Evolutionary conservation across 2,797 vertebrate species (phyloP), one percentile per base, ranked within the genome.

Genomic region (Pseudochromis fuscus): DNA sequence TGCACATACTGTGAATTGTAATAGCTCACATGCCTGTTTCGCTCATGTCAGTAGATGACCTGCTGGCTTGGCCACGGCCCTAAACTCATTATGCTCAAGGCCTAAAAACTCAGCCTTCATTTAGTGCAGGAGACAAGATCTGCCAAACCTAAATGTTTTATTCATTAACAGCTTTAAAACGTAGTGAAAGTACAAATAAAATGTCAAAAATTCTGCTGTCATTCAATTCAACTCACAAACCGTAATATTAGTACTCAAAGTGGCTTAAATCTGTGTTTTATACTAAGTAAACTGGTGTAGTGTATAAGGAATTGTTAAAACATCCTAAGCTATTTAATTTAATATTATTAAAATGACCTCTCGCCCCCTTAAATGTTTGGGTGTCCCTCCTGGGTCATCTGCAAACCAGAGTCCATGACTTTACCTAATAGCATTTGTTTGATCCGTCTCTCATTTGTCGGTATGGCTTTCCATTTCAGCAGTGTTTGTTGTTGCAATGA

Each of bases 1-100:
- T 77, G 66, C 46, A 72, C 73, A 77, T 65, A 57, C 38, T 64
- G 59, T 82, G 81, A 79, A 85, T 76, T 51, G 64, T 61, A 84
- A 80, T 75, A 67, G 51, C 66, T 53, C 37, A 67, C 58, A 69
- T 65, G 62, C 10, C 65, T 69, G 78, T 79, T 72, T 49, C 55
- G 19, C 18, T 73, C 42, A 31, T 68, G 60, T 57, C 64, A 53
- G 58, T 28, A 40, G 66, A 75, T 60, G 51, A 71, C 53, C 59
- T 69, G 11, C 59, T 19, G 56, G 33, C 56, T 78, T 67, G 62
- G 67, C 38, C 21, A 3, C 0, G 2, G 30, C 48, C 44, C 75
- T 23, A 50, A 62, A 63, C 49, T 77, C 31, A 58, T 67, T 67
- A 55, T 37, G 37, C 28, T 27, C 38, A 21, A 13, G 37, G 56